phyloP scores from a whole-genome alignment of 30 jellyfish, hydroid and myxozoan genomes.

The Rhopilema esculentum region DNA sequence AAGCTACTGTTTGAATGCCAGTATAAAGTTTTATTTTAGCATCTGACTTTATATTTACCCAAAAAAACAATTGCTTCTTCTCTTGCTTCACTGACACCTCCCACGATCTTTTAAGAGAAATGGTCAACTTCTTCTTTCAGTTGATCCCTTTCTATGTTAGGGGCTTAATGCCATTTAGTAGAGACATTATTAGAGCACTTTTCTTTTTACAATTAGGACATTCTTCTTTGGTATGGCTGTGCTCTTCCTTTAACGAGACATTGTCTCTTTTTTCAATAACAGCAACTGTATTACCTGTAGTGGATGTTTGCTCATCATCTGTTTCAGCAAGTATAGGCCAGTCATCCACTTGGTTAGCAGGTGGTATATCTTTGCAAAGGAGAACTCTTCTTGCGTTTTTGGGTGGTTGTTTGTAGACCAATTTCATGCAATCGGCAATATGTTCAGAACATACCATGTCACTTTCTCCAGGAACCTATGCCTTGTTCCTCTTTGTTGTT shows the following conservation, averaged over 20 bases:
- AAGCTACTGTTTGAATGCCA: background rate
- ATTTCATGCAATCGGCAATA: constrained; percentile 6
- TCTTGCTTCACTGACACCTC: background rate
- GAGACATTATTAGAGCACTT: too few species aligned
- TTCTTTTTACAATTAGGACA: background rate
- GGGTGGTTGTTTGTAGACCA: too few species aligned
- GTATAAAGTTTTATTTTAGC: background rate
- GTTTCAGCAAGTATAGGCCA: background rate
- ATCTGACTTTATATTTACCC: background rate
- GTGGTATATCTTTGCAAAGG: too few species aligned
- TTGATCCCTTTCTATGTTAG: too few species aligned
- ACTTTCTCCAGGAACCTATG: constrained; percentile 25
- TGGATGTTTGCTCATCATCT: background rate
- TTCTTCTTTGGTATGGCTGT: constrained; percentile 2
- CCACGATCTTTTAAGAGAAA: background rate
- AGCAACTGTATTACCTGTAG: constrained; percentile 9
- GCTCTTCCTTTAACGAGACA: too few species aligned
- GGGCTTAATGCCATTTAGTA: too few species aligned
- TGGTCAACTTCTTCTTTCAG: too few species aligned
- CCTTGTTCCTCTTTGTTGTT: background rate
- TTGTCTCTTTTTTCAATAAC: too few species aligned
- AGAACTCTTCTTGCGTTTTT: too few species aligned
- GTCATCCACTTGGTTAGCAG: background rate
- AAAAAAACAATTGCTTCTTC: background rate
- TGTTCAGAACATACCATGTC: constrained; percentile 24